phyloP scores from a whole-genome alignment of 2,888 invertebrate genomes.

The Neocrepidodera transversa region DNA sequence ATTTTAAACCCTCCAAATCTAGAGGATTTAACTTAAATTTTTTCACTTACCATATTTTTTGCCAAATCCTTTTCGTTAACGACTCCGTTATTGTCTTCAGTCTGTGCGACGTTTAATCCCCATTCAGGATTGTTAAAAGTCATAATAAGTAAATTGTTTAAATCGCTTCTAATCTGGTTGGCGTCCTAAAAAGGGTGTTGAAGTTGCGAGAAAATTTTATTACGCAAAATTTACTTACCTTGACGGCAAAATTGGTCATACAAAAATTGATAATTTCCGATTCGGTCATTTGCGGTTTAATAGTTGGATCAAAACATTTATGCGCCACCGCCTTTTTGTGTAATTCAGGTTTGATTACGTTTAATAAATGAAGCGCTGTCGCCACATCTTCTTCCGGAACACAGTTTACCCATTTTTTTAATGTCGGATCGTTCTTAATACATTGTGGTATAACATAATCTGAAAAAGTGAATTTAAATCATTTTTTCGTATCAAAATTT shows the following conservation, averaged over 20 bases:
- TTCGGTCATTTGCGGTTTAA: conserved; percentile 68
- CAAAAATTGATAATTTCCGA: conserved; percentile 68
- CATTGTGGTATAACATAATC: conserved; percentile 63
- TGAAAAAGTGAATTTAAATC: conserved; percentile 17
- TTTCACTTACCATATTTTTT: conserved; percentile 59
- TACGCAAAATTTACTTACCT: conserved; percentile 50
- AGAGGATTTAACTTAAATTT: no score
- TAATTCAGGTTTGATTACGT: conserved; percentile 71
- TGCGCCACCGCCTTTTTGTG: conserved; percentile 66
- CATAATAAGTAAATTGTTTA: conserved; percentile 73
- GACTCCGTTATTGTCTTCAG: conserved; percentile 53
- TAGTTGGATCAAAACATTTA: conserved; percentile 64
- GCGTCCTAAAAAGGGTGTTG: conserved; percentile 56
- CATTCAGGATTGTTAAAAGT: conserved; percentile 75
- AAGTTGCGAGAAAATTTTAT: background rate
- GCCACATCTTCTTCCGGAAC: conserved; percentile 68
- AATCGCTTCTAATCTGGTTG: conserved; percentile 62
- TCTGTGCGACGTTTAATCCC: conserved; percentile 70
- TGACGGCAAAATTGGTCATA: conserved; percentile 57
- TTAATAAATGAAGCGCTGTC: conserved; percentile 70
- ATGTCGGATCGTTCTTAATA: conserved; percentile 62
- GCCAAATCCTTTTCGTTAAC: conserved; percentile 50
- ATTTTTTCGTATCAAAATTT: background rate
- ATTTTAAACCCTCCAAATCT: no score
- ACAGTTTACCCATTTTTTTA: conserved; percentile 70